These are phyloP conservation scores for Byasa hedistus DNA, from an alignment of 2,888 invertebrate genomes.

Conservation along the genomic window DNA sequence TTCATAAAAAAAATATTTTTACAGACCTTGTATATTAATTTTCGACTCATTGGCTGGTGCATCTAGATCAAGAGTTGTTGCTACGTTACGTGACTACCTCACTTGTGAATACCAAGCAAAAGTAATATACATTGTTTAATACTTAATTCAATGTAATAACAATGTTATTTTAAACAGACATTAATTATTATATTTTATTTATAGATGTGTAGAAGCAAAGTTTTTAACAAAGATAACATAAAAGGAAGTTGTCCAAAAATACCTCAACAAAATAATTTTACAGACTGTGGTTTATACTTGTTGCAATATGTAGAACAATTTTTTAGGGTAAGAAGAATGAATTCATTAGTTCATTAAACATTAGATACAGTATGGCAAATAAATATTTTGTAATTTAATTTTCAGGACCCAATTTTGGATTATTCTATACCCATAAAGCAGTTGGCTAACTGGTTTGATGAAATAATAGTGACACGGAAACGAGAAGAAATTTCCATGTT, in stretches of 20 bases:
- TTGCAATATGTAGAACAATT: slow-evolving; percentile 98
- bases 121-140: slow-evolving; percentile 54
- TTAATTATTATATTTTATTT: slow-evolving; percentile 35
- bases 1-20: slow-evolving; percentile 45
- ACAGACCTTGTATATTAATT: slow-evolving; percentile 94
- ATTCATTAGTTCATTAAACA: not conserved
- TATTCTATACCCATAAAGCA: slow-evolving; percentile 91
- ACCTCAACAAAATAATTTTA: slow-evolving; percentile 98
- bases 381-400: slow-evolving; percentile 39
- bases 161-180: not conserved
- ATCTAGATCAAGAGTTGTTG: slow-evolving; percentile 90
- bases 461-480: slow-evolving; percentile 90
- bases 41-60: slow-evolving; percentile 95
- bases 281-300: slow-evolving; percentile 97
- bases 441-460: slow-evolving; percentile 92
- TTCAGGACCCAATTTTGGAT: slow-evolving; percentile 89
- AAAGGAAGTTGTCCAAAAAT: slow-evolving; percentile 93
- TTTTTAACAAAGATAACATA: slow-evolving; percentile 90
- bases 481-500: slow-evolving; percentile 91
- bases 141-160: not conserved
- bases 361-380: not conserved
- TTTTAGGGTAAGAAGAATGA: slow-evolving; percentile 84
- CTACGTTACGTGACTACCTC: slow-evolving; percentile 94
- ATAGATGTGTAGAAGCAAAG: slow-evolving; percentile 80
- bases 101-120: slow-evolving; percentile 91